A percentile compares a stretch with the other conserved stretches of the same genome.
These are phyloP conservation scores for Puffinus mauretanicus DNA, from an alignment of 2,113 vertebrate genomes.

Conservation along the genomic window DNA sequence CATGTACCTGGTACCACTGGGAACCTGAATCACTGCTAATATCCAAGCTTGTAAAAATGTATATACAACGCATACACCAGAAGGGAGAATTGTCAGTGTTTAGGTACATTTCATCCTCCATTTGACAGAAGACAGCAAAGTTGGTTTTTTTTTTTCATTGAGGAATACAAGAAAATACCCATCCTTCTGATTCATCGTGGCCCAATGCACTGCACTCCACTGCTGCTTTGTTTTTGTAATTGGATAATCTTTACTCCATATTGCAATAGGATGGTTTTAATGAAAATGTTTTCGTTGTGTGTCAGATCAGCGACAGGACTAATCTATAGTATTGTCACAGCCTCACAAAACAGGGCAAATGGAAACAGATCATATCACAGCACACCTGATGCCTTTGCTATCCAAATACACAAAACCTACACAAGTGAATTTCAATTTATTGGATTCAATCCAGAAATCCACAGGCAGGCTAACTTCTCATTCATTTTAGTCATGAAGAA, in stretches of 20 bases:
- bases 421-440: not conserved
- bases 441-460: not conserved
- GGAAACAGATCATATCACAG: not conserved
- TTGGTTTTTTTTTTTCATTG: not conserved
- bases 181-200: not conserved
- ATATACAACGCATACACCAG: rapidly evolving
- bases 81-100: not conserved
- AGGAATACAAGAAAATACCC: not conserved
- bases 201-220: not conserved
- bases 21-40: not conserved
- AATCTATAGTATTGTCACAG: not conserved
- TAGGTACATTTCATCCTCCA: not conserved
- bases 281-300: not conserved
- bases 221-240: not conserved
- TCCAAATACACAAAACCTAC: not conserved
- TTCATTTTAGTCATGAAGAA: not conserved
- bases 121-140: not conserved
- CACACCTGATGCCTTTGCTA: not conserved
- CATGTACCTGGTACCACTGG: not conserved
- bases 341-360: not conserved
- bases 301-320: not conserved
- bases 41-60: not conserved
- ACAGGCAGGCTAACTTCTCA: not conserved
- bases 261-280: not conserved
- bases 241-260: not conserved